Evolutionary conservation across 2,888 invertebrate genomes (phyloP).

Genomic region (Nemapogon koenigi): DNA sequence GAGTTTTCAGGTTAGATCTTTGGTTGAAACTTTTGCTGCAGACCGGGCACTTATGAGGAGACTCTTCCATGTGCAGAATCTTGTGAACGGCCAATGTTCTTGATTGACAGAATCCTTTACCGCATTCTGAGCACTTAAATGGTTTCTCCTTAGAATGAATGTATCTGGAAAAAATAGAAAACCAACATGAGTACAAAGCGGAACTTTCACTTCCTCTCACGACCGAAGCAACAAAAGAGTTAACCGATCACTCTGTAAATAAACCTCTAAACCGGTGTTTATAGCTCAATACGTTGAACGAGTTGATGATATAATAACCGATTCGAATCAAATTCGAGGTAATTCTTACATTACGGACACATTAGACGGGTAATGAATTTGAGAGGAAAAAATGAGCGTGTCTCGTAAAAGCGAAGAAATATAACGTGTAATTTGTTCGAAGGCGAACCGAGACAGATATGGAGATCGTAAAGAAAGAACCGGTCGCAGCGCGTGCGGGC

Average conservation of each 20-base stretch:
- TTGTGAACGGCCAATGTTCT: conserved; percentile 95
- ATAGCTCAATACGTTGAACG: conserved; percentile 26
- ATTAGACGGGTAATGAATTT: conserved; percentile 47
- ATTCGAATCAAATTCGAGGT: conserved; percentile 37
- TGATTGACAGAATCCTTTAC: conserved; percentile 98
- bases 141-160: conserved; percentile 99
- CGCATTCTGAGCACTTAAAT: conserved; percentile 95
- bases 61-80: conserved; percentile 92
- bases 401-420: conserved; percentile 63
- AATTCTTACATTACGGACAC: conserved; percentile 35
- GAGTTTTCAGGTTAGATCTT: conserved; percentile 90
- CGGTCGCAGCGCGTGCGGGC: conserved; percentile 60
- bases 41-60: conserved; percentile 90
- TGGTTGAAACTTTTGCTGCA: conserved; percentile 92
- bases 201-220: conserved; percentile 28
- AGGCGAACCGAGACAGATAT: conserved; percentile 59
- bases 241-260: conserved; percentile 27
- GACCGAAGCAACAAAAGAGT: conserved; percentile 21
- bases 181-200: not conserved
- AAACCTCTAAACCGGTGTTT: conserved; percentile 24
- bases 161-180: conserved; percentile 72
- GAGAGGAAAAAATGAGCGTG: conserved; percentile 38
- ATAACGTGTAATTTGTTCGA: conserved; percentile 62
- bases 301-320: conserved; percentile 28
- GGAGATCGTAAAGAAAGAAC: conserved; percentile 61